Evolutionary conservation across 2,888 invertebrate genomes (phyloP).

Genomic region (Drosophila subquinaria): DNA sequence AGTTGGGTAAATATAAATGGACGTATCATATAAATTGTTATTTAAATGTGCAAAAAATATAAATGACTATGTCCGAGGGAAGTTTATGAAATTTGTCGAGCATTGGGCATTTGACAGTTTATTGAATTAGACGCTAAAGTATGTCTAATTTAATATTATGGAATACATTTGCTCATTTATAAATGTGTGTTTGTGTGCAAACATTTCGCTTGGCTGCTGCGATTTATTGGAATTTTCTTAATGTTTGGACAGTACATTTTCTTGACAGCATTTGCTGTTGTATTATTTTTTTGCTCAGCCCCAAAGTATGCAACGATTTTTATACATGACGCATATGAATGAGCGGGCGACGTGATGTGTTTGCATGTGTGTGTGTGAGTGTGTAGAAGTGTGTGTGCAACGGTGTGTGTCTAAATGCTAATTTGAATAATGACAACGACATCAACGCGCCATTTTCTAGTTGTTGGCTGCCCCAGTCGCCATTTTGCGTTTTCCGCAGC

Average conservation of each 20-base stretch:
- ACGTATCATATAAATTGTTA: constrained; percentile 46
- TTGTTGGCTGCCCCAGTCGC: constrained; percentile 53
- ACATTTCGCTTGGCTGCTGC: constrained; percentile 48
- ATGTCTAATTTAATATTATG: constrained; percentile 39
- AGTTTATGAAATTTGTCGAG: constrained; percentile 9
- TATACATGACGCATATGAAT: constrained; percentile 56
- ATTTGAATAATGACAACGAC: constrained; percentile 82
- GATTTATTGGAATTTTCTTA: constrained; percentile 65
- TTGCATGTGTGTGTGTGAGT: constrained; percentile 10
- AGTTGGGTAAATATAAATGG: constrained; percentile 19
- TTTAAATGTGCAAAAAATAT: constrained; percentile 50
- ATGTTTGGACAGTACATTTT: constrained; percentile 32
- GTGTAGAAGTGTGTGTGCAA: constrained; percentile 41
- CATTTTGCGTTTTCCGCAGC: constrained; percentile 68
- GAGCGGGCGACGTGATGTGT: constrained; percentile 23
- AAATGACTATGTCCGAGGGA: constrained; percentile 34
- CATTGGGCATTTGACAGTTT: constrained; percentile 26
- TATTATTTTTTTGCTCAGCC: constrained; percentile 17
- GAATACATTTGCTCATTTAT: constrained; percentile 9
- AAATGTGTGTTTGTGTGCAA: background rate
- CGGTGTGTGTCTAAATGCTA: constrained; percentile 73
- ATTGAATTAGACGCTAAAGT: constrained; percentile 47
- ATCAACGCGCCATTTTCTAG: constrained; percentile 77
- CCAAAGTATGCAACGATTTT: constrained; percentile 62
- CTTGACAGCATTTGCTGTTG: constrained; percentile 27